Base-by-base conservation (phyloP, 2,888 invertebrate genomes). In the Ochlodes sylvanus region DNA sequence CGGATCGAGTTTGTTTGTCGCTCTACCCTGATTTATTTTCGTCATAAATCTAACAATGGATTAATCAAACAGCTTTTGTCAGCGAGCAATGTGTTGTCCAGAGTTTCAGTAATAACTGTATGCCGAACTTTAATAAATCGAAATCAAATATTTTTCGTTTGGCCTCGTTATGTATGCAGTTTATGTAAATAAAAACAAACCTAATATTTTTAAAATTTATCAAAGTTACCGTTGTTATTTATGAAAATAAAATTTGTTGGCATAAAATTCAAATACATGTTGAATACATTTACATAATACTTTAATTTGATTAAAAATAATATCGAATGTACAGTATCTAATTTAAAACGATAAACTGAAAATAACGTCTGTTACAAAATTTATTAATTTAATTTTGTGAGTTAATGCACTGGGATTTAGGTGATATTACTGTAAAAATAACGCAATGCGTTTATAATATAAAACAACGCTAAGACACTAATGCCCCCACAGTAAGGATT, bases 1-100 rank as follows among this genome's bases (percentile, higher is more conserved):
- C 56, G 50, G 21, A 68, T 68, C 68, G 27, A 62, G 67, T 68
- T 62, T 68, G 68, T 68, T 68, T 68, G 67, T 68, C 67, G 62
- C 47, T 32, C 62, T 79, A 71, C 81, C 86, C 87, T 91, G 91
- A 92, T 92, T 92, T 91, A 92, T 90, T 82, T 81, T 75, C 77
- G 75, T 82, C 81, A 90, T 92, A 91, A 90, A 91, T 91, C 87
- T 84, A 81, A 83, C 83, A 82, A 82, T 73, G 87, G 88, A 89
- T 92, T 91, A 90, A 91, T 90, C 89, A 88, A 83, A 81, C 83
- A 80, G 86, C 85, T 88, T 89, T 88, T 83, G 84, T 83, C 81
- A 81, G 77, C 79, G 76, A 71, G 81, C 85, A 84, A 86, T 85
- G 83, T 85, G 86, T 82, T 84, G 80, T 77, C 80, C 72, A 76